A percentile compares a stretch with the other conserved stretches of the same genome.
These are phyloP conservation scores for rabbit (Oryctolagus cuniculus) DNA, from an alignment of 2,113 vertebrate genomes.

Conservation along the genomic window mOryCun1.1 NC_091434.1:53754001-53754500, in stretches of 20 bases:
- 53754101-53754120: neutral
- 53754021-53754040: neutral
- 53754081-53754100: conserved; percentile 15
- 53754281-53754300: neutral
- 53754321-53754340: conserved; percentile 22
- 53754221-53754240: conserved; percentile 5
- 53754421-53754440: neutral
- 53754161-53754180: neutral
- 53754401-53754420: neutral
- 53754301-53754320: conserved; percentile 23
- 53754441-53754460: neutral
- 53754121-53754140: conserved; percentile 47
- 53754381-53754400: conserved; percentile 1
- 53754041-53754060: neutral
- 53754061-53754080: neutral
- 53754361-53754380: neutral
- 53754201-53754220: conserved; percentile 3
- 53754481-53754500: neutral
- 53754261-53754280: neutral
- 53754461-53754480: neutral
- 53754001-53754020: neutral
- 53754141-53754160: conserved; percentile 9
- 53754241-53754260: conserved; percentile 28
- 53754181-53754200: conserved; percentile 20
- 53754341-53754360: conserved; percentile 25